Percentiles rank a stretch among this genome's conserved stretches.
phyloP scores from a whole-genome alignment of 2,797 vertebrate genomes.

The Cyprinodon diabolis region DNA sequence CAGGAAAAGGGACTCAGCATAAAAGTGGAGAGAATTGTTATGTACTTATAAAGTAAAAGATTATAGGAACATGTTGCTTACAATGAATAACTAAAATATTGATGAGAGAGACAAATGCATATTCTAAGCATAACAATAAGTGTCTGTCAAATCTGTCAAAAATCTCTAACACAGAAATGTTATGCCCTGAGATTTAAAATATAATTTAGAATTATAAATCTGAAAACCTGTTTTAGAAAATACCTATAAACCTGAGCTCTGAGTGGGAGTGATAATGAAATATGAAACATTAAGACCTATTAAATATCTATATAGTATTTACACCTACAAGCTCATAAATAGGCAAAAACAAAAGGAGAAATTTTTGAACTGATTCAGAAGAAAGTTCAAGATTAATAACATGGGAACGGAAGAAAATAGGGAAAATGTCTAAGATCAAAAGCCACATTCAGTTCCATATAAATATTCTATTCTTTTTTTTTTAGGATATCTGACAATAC shows the following conservation, averaged over 20 bases:
- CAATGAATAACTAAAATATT: too few relatives aligned
- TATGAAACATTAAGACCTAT: not conserved
- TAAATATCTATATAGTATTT: not conserved
- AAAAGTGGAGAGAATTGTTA: too few relatives aligned
- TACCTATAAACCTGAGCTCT: too few relatives aligned
- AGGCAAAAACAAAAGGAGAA: not conserved
- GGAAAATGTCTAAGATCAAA: not conserved
- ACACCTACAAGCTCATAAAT: not conserved
- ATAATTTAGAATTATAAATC: not conserved
- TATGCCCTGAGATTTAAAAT: not conserved
- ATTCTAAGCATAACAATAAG: too few relatives aligned
- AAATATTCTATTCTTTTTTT: not conserved
- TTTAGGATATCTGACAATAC: too few relatives aligned
- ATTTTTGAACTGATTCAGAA: not conserved
- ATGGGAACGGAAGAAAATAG: too few relatives aligned
- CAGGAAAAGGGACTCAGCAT: too few relatives aligned
- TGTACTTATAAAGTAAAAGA: too few relatives aligned
- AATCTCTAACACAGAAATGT: not conserved
- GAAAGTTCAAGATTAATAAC: too few relatives aligned
- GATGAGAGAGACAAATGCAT: too few relatives aligned
- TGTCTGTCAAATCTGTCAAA: too few relatives aligned
- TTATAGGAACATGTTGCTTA: too few relatives aligned
- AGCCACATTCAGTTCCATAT: not conserved
- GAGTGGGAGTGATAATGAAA: not conserved
- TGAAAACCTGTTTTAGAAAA: not conserved